These are phyloP conservation scores for Limnephilus marmoratus DNA, from an alignment of 2,888 invertebrate species.

Conservation along the genomic window DNA sequence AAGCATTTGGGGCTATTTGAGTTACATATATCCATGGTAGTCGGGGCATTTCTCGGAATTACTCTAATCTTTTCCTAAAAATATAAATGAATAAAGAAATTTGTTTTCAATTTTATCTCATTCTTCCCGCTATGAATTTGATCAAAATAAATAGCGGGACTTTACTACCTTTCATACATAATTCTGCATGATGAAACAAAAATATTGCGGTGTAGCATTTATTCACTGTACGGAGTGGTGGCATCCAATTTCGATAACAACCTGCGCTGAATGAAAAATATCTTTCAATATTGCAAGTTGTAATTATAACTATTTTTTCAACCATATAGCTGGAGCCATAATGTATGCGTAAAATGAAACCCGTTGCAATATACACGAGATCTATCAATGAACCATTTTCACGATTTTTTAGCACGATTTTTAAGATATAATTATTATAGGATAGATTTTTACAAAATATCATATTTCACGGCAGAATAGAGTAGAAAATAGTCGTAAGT, in stretches of 20 bases:
- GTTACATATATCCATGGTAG: too few species aligned
- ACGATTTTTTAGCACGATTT: too few species aligned
- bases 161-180: not conserved
- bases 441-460: too few species aligned
- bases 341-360: too few species aligned
- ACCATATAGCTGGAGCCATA: too few species aligned
- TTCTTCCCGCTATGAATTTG: not conserved
- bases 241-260: not conserved
- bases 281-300: too few species aligned
- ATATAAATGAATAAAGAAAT: not conserved
- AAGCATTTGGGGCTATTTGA: not conserved
- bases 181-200: not conserved
- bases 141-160: not conserved
- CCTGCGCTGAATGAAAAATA: not conserved
- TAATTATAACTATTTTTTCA: not conserved
- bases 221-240: not conserved
- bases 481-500: too few species aligned
- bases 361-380: too few species aligned
- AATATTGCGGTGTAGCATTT: not conserved
- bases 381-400: too few species aligned
- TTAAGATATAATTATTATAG: too few species aligned
- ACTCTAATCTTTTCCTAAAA: not conserved
- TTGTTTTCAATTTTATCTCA: not conserved
- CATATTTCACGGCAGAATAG: too few species aligned
- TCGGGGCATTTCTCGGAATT: not conserved